These are phyloP conservation scores for Phymatocera aterrima DNA, from an alignment of 2,888 invertebrate species.

Conservation along the genomic window DNA sequence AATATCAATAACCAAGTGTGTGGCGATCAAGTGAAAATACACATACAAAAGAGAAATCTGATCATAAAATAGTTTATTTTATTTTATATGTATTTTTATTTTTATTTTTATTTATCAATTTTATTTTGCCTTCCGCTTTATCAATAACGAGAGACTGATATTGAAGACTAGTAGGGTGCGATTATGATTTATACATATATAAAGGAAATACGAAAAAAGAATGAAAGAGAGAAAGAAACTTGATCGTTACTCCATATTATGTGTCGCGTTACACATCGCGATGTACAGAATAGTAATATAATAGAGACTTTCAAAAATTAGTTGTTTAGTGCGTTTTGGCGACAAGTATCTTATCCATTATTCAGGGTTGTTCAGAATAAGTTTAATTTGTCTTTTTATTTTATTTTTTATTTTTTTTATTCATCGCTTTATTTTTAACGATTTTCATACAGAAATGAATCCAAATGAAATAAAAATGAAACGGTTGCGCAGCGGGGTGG, in stretches of 20 bases:
- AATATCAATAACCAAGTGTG: neutral
- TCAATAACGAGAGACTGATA: neutral
- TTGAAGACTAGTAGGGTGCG: neutral
- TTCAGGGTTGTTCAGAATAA: conserved; percentile 37
- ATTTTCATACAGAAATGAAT: neutral
- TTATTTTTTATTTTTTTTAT: too few relatives aligned
- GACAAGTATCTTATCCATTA: conserved; percentile 11
- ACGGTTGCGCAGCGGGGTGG: too few relatives aligned
- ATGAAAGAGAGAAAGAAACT: neutral
- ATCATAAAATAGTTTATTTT: too few relatives aligned
- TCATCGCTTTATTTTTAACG: neutral
- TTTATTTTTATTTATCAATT: too few relatives aligned
- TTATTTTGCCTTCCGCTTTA: neutral
- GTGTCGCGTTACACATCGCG: conserved; percentile 14
- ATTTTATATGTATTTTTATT: too few relatives aligned
- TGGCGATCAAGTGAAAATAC: conserved; percentile 27
- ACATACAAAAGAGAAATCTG: neutral
- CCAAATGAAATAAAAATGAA: too few relatives aligned
- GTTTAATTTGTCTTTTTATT: too few relatives aligned
- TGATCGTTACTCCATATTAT: conserved; percentile 20
- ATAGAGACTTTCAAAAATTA: conserved; percentile 12
- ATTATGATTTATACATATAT: neutral
- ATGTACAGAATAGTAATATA: conserved; percentile 11
- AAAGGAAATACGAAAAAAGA: neutral
- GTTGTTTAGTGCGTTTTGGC: conserved; percentile 13